A percentile compares a stretch with the other conserved stretches of the same genome.
phyloP scores from a whole-genome alignment of 2,888 invertebrate species.

The Rotaria macrura region DNA sequence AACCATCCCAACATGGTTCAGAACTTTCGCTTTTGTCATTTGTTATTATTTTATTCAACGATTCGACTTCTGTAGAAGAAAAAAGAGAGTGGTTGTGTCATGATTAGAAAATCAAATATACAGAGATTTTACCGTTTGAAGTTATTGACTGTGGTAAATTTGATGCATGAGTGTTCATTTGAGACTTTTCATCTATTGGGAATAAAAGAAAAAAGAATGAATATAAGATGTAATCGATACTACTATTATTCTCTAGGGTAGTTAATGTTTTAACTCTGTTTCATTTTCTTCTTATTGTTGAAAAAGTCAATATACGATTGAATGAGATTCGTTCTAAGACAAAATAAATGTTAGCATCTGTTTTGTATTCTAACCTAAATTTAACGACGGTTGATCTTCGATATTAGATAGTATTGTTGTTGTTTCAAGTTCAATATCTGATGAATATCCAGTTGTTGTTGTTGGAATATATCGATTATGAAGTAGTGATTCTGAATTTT shows the following conservation, averaged over 20 bases:
- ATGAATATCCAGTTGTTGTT: conserved; percentile 16
- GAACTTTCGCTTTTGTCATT: neutral
- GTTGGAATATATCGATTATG: conserved; percentile 12
- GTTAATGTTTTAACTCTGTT: neutral
- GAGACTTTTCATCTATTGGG: neutral
- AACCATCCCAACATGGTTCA: neutral
- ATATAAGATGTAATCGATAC: neutral
- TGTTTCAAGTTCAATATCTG: neutral
- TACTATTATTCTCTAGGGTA: neutral
- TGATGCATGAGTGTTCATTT: neutral
- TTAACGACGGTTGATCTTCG: neutral
- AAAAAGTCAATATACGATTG: neutral
- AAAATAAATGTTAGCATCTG: neutral
- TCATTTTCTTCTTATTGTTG: neutral
- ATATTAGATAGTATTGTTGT: neutral
- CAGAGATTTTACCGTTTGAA: neutral
- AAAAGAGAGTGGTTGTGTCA: too few species aligned
- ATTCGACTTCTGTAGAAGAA: neutral
- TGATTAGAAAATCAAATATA: too few species aligned
- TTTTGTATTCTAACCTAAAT: neutral
- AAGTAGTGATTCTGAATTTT: neutral
- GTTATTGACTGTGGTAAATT: neutral
- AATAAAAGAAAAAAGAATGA: neutral
- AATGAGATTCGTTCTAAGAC: neutral
- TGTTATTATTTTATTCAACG: neutral